These are phyloP conservation scores for Tupaia tana DNA, from an alignment of 2,113 vertebrate species.

Conservation along the genomic window DNA sequence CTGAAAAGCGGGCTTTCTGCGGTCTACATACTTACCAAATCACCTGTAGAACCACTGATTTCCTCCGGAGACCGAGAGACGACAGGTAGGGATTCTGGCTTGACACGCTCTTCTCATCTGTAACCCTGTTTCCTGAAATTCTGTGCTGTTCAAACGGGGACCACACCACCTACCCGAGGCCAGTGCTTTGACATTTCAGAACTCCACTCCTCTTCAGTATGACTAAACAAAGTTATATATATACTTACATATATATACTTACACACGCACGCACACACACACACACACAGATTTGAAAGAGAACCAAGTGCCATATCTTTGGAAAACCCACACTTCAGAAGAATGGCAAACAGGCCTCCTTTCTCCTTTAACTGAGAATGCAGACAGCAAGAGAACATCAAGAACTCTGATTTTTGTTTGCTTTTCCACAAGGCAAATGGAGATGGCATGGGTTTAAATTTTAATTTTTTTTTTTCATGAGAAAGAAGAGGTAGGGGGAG, in stretches of 20 bases:
- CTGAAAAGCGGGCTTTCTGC: background rate
- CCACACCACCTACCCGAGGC: constrained; percentile 35
- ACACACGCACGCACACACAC: too few relatives aligned
- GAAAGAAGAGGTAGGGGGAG: too few relatives aligned
- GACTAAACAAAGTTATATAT: constrained; percentile 60
- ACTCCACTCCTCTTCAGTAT: constrained; percentile 63
- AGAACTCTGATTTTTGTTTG: background rate
- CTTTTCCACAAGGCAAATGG: background rate
- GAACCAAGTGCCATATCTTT: constrained; percentile 20
- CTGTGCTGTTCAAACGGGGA: background rate
- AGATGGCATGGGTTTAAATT: background rate
- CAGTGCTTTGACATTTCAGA: constrained; percentile 68
- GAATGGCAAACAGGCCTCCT: constrained; percentile 46
- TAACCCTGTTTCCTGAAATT: background rate
- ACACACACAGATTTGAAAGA: background rate
- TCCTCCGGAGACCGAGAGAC: background rate
- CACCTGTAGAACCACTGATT: background rate
- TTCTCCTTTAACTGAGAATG: constrained; percentile 15
- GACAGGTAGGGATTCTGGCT: background rate
- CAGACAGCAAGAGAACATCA: background rate
- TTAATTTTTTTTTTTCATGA: too few relatives aligned
- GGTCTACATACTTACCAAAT: background rate
- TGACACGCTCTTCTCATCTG: background rate
- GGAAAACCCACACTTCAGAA: constrained; percentile 56
- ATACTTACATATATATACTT: too few relatives aligned